Evolutionary conservation across 1,140 invertebrate species (phyloP).

Genomic region (Drosophila parvula): DNA sequence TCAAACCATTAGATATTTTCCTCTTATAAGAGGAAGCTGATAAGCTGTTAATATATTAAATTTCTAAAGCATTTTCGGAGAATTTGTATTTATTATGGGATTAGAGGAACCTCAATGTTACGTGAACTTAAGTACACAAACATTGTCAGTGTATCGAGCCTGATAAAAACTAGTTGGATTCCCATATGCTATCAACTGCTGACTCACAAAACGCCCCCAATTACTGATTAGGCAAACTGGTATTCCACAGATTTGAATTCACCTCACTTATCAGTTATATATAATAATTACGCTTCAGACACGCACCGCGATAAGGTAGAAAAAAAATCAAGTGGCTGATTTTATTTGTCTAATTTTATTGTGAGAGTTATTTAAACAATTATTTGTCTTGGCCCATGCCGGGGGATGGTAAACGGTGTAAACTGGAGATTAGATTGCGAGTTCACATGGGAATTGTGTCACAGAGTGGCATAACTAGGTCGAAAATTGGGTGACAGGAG

Average conservation of each 20-base stretch:
- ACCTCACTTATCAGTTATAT: constrained; percentile 41
- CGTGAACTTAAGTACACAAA: too few species aligned
- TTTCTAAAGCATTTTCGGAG: neutral
- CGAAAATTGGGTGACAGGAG: neutral
- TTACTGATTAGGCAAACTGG: constrained; percentile 31
- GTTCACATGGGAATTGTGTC: constrained; percentile 35
- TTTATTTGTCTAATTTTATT: constrained; percentile 23
- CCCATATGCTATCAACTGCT: constrained; percentile 27
- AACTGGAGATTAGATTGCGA: constrained; percentile 22
- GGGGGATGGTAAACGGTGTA: constrained; percentile 21
- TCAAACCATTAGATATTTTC: constrained; percentile 47
- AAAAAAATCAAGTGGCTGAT: neutral
- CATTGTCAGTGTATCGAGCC: neutral
- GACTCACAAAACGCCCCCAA: constrained; percentile 47
- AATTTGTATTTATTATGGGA: neutral
- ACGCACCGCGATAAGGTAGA: constrained; percentile 36
- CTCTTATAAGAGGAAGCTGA: constrained; percentile 4
- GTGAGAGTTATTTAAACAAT: constrained; percentile 5
- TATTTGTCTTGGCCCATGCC: constrained; percentile 20
- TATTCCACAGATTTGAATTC: constrained; percentile 34
- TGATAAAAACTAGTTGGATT: constrained; percentile 23
- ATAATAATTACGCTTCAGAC: constrained; percentile 35
- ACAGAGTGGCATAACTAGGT: constrained; percentile 23
- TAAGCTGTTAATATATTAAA: constrained; percentile 26
- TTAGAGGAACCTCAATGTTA: neutral